A percentile compares a stretch with the other conserved stretches of the same genome.
phyloP scores from a whole-genome alignment of 2,888 invertebrate species.

The Heliconius ismenius region DNA sequence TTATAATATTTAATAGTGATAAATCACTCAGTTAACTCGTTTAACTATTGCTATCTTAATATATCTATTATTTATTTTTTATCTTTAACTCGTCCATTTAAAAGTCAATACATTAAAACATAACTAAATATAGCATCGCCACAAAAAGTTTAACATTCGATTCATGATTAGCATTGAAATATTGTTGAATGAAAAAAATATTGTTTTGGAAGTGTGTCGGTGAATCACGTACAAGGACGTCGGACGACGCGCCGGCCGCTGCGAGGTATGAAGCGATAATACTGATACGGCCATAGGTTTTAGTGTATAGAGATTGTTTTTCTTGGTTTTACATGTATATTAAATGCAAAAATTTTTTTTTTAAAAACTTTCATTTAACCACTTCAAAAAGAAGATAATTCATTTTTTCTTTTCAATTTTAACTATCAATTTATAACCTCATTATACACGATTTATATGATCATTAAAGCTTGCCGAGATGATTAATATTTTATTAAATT shows the following conservation, averaged over 20 bases:
- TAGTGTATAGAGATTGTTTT: background rate
- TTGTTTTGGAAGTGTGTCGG: constrained; percentile 30
- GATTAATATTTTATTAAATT: too few species aligned
- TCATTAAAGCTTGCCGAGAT: too few species aligned
- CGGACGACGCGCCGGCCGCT: constrained; percentile 25
- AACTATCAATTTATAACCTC: too few species aligned
- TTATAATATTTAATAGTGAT: too few species aligned
- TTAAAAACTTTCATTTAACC: too few species aligned
- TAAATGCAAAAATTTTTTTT: too few species aligned
- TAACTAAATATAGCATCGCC: background rate
- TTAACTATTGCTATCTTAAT: too few species aligned
- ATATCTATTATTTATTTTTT: too few species aligned
- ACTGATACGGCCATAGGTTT: background rate
- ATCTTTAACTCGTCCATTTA: background rate
- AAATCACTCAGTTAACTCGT: too few species aligned
- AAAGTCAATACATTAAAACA: background rate
- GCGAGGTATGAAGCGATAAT: background rate
- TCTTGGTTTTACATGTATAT: background rate
- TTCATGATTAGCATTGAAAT: constrained; percentile 22
- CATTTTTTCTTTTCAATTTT: too few species aligned
- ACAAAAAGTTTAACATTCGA: constrained; percentile 2
- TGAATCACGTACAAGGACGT: constrained; percentile 41
- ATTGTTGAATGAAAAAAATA: constrained; percentile 37
- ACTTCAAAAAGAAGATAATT: too few species aligned
- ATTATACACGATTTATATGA: too few species aligned